Base-by-base conservation (phyloP, 2,113 vertebrate species). In the Bambusicola thoracicus region DNA sequence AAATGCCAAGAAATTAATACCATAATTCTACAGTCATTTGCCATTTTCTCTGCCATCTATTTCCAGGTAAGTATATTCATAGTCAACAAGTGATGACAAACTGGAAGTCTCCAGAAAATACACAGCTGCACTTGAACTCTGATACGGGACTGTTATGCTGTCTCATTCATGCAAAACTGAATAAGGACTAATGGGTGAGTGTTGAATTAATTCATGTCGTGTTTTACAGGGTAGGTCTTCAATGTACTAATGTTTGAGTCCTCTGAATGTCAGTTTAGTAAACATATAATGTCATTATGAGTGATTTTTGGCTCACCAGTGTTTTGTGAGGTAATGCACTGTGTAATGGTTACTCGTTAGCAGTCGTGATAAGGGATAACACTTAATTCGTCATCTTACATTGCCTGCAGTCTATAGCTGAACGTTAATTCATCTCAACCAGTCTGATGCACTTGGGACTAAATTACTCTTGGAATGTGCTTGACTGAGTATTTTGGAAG, bases 251-350 rank as follows among this genome's bases (percentile, higher is more conserved):
- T 7, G 1, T 66, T 94, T 77, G 58, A 73, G 32, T 65, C 36
- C 62, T 84, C 46, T 85, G 69, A 90, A 53, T 67, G 58, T 56
- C 73, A 69, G 58, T 94, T 89, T 58, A 63, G 40, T 83, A 91
- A 94, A 91, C 46, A 66, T 19, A 77, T 36, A 66, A 34, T 81
- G 66, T 87, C 43, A 94, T 78, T 82, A 34, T 76, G 69, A 87
- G 55, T 85, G 65, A 59, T 85, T 89, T 94, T 96, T 95, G 89
- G 83, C 89, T 92, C 9, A 5, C 34, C 43, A 16, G 4, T 75
- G 65, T 80, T 79, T 94, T 30, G 3, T 91, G 92, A 92, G 61
- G 66, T 87, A 95, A 96, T 76, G 38, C 34, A 73, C 81, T 70
- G 29, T 1, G 4, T 82, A 72, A 92, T 90, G 34, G 78, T 67